A percentile compares a stretch with the other conserved stretches of the same genome.
Evolutionary conservation across 2,888 invertebrate species (phyloP).

Genomic region (Pedicia rivosa): DNA sequence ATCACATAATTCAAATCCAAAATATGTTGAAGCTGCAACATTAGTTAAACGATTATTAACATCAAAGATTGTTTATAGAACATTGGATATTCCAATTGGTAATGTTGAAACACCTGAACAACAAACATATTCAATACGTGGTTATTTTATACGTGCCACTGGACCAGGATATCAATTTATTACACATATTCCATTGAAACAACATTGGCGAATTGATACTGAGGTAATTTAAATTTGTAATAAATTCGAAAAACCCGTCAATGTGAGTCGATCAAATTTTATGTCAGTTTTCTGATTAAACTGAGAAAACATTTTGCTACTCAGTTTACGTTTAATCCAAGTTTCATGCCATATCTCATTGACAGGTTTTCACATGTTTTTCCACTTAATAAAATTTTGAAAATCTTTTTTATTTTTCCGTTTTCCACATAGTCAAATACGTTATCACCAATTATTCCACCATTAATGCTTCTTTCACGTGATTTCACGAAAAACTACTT

Average conservation of each 20-base stretch:
- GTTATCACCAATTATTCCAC: conserved; percentile 13
- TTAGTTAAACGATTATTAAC: conserved; percentile 14
- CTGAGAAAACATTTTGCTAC: no score
- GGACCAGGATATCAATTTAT: conserved; percentile 19
- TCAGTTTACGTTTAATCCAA: no score
- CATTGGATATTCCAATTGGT: conserved; percentile 15
- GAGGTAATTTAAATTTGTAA: conserved; percentile 13
- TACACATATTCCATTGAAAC: conserved; percentile 17
- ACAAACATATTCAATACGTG: conserved; percentile 18
- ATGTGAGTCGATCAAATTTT: no score
- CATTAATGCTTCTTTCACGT: conserved; percentile 14
- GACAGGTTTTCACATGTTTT: no score
- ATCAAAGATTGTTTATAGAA: conserved; percentile 18
- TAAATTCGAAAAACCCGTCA: no score
- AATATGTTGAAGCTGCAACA: conserved; percentile 11
- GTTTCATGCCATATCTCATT: no score
- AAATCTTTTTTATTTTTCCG: no score
- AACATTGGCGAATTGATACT: conserved; percentile 15
- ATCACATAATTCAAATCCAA: conserved; percentile 9
- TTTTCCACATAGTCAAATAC: conserved; percentile 7
- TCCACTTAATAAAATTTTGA: no score
- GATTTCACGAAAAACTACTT: conserved; percentile 16
- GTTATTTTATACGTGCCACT: conserved; percentile 18
- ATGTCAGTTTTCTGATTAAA: no score
- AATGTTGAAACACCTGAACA: conserved; percentile 13